These are phyloP conservation scores for Hemicrepidius hirtus DNA, from an alignment of 2,888 invertebrate genomes.

Conservation along the genomic window DNA sequence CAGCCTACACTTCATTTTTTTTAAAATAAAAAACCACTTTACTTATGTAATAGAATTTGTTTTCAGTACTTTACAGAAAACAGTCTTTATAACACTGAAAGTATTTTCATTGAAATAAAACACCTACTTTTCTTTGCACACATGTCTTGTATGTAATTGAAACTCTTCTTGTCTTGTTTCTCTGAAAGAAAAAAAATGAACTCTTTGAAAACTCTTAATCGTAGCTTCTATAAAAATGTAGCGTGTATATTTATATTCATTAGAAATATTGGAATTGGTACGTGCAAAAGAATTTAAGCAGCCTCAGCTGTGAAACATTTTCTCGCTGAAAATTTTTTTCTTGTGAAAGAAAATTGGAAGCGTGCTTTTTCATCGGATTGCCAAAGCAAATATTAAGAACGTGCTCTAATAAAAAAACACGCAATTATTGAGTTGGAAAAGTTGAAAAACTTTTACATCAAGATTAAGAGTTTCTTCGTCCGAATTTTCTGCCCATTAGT, in stretches of 20 bases:
- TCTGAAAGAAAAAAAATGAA: slow-evolving; percentile 14
- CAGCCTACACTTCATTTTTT: background rate
- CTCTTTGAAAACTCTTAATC: background rate
- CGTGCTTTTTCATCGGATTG: no score
- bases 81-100: slow-evolving; percentile 19
- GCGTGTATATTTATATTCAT: background rate
- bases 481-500: slow-evolving; percentile 26
- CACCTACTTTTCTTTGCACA: slow-evolving; percentile 12
- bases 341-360: no score
- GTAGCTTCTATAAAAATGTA: background rate
- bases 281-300: background rate
- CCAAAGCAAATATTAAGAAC: slow-evolving; percentile 3
- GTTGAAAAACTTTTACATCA: slow-evolving; percentile 24
- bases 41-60: background rate
- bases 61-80: slow-evolving; percentile 7
- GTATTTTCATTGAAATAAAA: slow-evolving; percentile 1
- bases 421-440: slow-evolving; percentile 8
- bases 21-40: background rate
- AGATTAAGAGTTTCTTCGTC: background rate
- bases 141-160: background rate
- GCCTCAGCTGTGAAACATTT: background rate
- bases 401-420: slow-evolving; percentile 9
- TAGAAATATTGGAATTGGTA: slow-evolving; percentile 1
- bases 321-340: no score
- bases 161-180: slow-evolving; percentile 23